These are phyloP conservation scores for Gallinago solitaria DNA, from an alignment of 2,797 vertebrate genomes.

Conservation along the genomic window DNA sequence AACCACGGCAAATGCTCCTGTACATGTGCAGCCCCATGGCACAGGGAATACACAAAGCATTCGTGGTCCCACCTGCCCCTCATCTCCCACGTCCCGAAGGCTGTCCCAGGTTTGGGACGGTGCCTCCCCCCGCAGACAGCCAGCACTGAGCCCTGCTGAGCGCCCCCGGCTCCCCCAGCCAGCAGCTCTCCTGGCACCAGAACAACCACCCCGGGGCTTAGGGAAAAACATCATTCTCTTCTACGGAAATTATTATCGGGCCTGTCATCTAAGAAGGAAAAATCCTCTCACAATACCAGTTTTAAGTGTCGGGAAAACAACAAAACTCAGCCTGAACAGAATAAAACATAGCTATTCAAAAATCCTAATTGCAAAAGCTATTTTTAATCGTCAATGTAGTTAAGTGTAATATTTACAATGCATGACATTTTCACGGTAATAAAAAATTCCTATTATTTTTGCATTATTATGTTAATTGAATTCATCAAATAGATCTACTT, in stretches of 20 bases:
- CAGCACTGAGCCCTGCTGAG: too few relatives aligned
- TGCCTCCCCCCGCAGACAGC: too few relatives aligned
- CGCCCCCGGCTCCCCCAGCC: too few relatives aligned
- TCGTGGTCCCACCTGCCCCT: background rate
- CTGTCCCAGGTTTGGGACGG: too few relatives aligned
- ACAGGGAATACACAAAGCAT: background rate
- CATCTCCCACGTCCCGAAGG: background rate
- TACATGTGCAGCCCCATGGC: background rate
- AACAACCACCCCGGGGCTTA: background rate
- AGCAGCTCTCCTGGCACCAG: background rate
- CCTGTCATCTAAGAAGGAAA: background rate
- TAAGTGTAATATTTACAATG: conserved; percentile 6
- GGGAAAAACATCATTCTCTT: background rate
- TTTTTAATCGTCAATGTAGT: background rate
- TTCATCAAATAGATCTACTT: background rate
- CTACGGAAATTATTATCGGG: background rate
- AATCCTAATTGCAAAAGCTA: background rate
- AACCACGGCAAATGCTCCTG: background rate
- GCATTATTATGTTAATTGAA: conserved; percentile 12
- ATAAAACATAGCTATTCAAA: background rate
- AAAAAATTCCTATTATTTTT: background rate
- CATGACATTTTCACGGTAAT: background rate
- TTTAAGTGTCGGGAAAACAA: background rate
- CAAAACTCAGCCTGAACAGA: background rate
- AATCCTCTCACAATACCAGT: background rate